phyloP scores from a whole-genome alignment of 2,113 vertebrate species.

The Anolis sagrei region DNA sequence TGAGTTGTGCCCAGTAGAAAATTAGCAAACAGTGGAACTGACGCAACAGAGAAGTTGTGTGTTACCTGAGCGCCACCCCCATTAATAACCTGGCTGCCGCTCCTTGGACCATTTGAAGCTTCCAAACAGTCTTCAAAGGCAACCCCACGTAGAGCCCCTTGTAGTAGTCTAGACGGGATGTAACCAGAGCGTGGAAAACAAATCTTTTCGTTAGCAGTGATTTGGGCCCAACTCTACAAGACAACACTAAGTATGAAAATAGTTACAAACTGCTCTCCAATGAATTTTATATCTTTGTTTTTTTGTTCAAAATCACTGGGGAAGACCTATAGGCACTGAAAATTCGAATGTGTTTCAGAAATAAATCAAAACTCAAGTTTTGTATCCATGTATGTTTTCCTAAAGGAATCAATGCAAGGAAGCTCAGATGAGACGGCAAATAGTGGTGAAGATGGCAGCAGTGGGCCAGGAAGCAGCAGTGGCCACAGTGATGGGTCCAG shows the following conservation, averaged over 20 bases:
- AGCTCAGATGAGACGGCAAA: constrained; percentile 99
- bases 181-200: too few relatives aligned
- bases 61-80: too few relatives aligned
- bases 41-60: too few relatives aligned
- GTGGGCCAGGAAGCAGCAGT: constrained; percentile 95
- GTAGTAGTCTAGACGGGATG: too few relatives aligned
- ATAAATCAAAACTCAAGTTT: neutral
- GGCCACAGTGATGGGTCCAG: constrained; percentile 95
- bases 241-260: neutral
- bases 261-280: neutral
- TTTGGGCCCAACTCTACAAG: too few relatives aligned
- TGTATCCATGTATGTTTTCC: neutral
- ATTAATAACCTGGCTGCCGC: too few relatives aligned
- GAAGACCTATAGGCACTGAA: neutral
- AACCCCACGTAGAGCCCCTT: too few relatives aligned
- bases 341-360: neutral
- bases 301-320: neutral
- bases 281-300: neutral
- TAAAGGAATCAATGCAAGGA: constrained; percentile 97
- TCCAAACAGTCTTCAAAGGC: too few relatives aligned
- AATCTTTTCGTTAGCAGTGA: too few relatives aligned
- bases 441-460: constrained; percentile 98
- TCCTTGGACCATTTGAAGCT: too few relatives aligned
- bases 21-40: too few relatives aligned
- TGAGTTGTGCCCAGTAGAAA: too few relatives aligned